Base-by-base conservation (phyloP, 2,113 vertebrate genomes). In the Sialia sialis region DNA sequence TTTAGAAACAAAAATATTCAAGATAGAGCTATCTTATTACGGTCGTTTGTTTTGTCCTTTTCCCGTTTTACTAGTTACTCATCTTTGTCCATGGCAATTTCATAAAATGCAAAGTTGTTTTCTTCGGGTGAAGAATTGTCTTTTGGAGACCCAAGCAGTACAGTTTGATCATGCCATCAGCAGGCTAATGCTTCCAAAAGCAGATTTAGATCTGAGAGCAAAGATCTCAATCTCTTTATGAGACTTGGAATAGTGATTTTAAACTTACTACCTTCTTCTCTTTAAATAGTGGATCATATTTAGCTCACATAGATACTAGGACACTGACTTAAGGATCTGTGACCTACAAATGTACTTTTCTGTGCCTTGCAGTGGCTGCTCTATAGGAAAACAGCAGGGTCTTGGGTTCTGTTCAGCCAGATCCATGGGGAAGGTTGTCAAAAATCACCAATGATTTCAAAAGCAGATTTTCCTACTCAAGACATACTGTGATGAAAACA, bases 121-220 rank as follows among this genome's bases (percentile, higher is more conserved):
- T 97, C 96, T 51, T 97, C 91, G 1, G 52, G 7, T 25, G 58
- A 73, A 18, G 96, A 98, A 4, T 95, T 87, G 7, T 74, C 84
- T 11, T 55, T 92, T 51, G 68, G 93, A 73, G 4, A 91, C 80
- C 51, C 90, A 96, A 3, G 96, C 51, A 96, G 34, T 88, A 93
- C 27, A 97, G 94, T 95, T 99, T 98, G 90, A 98, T 98, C 36
- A 98, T 10, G 0, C 97, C 97, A 15, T 98, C 98, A 98, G 16
- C 52, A 30, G 51, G 34, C 66, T 59, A 21, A n/a, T 64, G 7
- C 5, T 84, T 66, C 38, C 22, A 58, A 74, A 25, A 82, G 9
- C 4, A 4, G 68, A 16, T 56, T 41, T 56, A 54, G 46, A 21
- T 63, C 10, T 41, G 29, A 39, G 34, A 64, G 23, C 32, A 56